Evolutionary conservation across 2,888 invertebrate genomes (phyloP), one percentile per base, ranked within the genome.

Genomic region (Eumerus sabulonum): DNA sequence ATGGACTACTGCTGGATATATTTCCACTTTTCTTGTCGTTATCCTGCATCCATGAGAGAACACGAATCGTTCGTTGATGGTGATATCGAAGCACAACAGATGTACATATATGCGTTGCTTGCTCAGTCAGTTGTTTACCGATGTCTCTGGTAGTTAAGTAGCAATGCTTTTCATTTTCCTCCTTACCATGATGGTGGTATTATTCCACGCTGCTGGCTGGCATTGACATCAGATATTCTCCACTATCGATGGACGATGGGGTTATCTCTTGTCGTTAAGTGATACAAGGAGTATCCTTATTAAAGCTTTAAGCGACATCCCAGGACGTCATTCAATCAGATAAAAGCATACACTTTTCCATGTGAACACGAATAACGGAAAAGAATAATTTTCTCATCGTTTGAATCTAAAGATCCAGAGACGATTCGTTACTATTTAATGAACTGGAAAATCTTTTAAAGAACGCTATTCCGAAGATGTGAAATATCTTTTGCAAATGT

Each of bases 361-460:
- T 76, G 53, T 48, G 40, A 66, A 56, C 47, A 48, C 54, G 44
- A 73, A 62, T 50, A 40, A 44, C n/a, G 45, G 60, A 62, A 45
- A n/a, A 42, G 67, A 72, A 68, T 67, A 63, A 77, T 77, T 77
- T 77, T 68, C 77, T 40, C 73, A 54, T 77, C 77, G 73, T 77
- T 77, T 77, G 73, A 72, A 62, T 62, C 40, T 13, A 50, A 5
- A 14, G n/a, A 18, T 12, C 47, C 38, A 38, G 17, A 35, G 35
- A 50, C 67, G 48, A 67, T 77, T 63, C 63, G 77, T 77, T 67
- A 73, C 73, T 77, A 68, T 73, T 77, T 63, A 77, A 77, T 77
- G 77, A 77, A 77, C 77, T 73, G 73, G 62, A 68, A 73, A 77
- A 77, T 77, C 67, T 68, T 51, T 77, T 51, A 70, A 54, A 14